Evolutionary conservation across 1,140 invertebrate genomes (phyloP).

Genomic region (Drosophila pruinosa): DNA sequence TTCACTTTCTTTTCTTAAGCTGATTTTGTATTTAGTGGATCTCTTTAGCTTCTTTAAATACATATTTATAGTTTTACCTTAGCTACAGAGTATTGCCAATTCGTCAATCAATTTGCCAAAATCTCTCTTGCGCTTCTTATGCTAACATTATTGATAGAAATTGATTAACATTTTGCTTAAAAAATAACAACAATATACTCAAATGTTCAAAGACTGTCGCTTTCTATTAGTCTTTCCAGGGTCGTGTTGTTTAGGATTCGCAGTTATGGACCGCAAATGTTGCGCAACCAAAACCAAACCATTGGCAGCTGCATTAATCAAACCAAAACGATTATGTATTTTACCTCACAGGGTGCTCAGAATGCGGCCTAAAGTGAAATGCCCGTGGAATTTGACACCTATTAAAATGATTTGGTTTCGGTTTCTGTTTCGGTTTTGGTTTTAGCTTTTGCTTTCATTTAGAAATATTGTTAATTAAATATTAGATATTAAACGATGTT

Average conservation of each 20-base stretch:
- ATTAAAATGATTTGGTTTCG: conserved; percentile 53
- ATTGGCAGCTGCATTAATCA: conserved; percentile 61
- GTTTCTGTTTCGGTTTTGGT: conserved; percentile 17
- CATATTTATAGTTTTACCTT: background rate
- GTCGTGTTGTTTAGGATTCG: conserved; percentile 44
- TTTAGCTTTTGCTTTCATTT: conserved; percentile 54
- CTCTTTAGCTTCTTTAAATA: background rate
- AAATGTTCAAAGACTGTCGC: conserved; percentile 24
- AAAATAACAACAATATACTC: conserved; percentile 28
- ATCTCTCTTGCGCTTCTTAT: background rate
- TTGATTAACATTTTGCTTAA: conserved; percentile 47
- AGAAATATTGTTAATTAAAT: conserved; percentile 59
- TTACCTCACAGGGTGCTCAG: conserved; percentile 26
- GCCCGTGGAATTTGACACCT: conserved; percentile 60
- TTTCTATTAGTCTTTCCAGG: conserved; percentile 60
- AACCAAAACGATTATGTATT: conserved; percentile 34
- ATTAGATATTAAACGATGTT: conserved; percentile 34
- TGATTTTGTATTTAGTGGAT: background rate
- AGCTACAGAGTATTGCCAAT: background rate
- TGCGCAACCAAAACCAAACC: conserved; percentile 51
- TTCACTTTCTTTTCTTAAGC: background rate
- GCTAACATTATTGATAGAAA: conserved; percentile 26
- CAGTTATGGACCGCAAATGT: conserved; percentile 33
- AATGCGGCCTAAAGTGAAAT: conserved; percentile 66
- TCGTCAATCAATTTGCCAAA: background rate